A percentile compares a stretch with the other conserved stretches of the same genome.
phyloP scores from a whole-genome alignment of 2,888 invertebrate species.

The Parnassius mnemosyne region DNA sequence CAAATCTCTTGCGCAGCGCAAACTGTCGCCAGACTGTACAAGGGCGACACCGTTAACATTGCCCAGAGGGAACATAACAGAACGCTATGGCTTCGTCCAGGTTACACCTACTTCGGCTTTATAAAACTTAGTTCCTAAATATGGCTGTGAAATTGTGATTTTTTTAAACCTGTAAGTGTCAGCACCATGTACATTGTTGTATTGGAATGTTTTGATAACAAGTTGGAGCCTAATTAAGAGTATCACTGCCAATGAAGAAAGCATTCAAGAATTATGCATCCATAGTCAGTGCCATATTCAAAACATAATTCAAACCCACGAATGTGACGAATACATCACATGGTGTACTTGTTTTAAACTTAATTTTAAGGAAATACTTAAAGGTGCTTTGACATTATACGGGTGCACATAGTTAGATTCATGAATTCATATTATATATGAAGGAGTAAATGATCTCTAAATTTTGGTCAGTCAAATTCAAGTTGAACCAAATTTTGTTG shows the following conservation, averaged over 20 bases:
- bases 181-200: background rate
- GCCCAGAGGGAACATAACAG: slow-evolving; percentile 65
- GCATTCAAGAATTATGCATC: slow-evolving; percentile 1
- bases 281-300: slow-evolving; percentile 23
- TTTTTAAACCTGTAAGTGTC: background rate
- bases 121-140: slow-evolving; percentile 69
- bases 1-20: slow-evolving; percentile 67
- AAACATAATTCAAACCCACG: slow-evolving; percentile 8
- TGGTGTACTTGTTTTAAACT: slow-evolving; percentile 21
- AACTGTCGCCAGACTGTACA: slow-evolving; percentile 55
- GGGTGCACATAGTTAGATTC: background rate
- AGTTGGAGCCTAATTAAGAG: background rate
- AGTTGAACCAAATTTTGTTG: slow-evolving; percentile 3
- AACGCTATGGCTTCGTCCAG: slow-evolving; percentile 60
- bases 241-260: slow-evolving; percentile 14
- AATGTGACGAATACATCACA: slow-evolving; percentile 18
- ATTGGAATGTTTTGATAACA: background rate
- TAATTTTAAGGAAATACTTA: slow-evolving; percentile 6
- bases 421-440: background rate
- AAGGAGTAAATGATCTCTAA: slow-evolving; percentile 6
- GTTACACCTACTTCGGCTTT: slow-evolving; percentile 67
- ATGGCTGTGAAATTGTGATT: slow-evolving; percentile 50
- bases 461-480: slow-evolving; percentile 3
- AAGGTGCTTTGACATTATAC: background rate
- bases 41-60: slow-evolving; percentile 59